Base-by-base conservation (phyloP, 2,797 vertebrate genomes). In the Chrosomus eos region DNA sequence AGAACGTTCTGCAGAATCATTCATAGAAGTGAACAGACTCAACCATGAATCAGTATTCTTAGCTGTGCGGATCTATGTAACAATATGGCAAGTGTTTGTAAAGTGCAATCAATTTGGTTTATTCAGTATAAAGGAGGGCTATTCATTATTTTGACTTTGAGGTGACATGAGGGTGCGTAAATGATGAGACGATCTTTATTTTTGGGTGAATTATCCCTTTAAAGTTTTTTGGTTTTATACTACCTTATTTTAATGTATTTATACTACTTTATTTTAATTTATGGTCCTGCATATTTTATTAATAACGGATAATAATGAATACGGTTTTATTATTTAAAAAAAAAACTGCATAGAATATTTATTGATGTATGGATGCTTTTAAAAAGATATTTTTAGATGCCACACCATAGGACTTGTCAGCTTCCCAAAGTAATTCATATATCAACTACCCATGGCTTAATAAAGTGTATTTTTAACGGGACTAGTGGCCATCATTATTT, bases 1-100 rank as follows among this genome's bases (percentile, higher is more conserved):
- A 48, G 86, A 68, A 81, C 5, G 60, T 80, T 81, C 48, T 72
- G 33, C 84, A 60, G 78, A 75, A 74, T 86, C 84, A 81, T 74
- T 81, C 6, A n/a, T 79, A 66, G 45, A 82, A 1, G 78, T 31
- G 28, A 68, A 66, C 21, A 40, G 26, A 60, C 18, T 40, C 45
- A 33, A n/a, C 16, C 1, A 18, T 83, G 74, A 51, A 73, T 87
- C 72, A 77, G 86, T 83, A 72, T 28, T 71, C 28, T 55, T 73
- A 72, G 21, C 28, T 36, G 45, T 26, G 19, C 3, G 14, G 28
- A 82, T 82, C 38, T 62, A 33, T 60, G 51, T 83, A 53, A 76
- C 55, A 60, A 66, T 2, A 51, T 28, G 26, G 67, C 66, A 67
- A 4, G 23, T 68, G 81, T 76, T 76, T 62, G 62, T 26, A 75